These are phyloP conservation scores for Drosophila lacteicornis DNA, from an alignment of 1,140 invertebrate species.

Conservation along the genomic window DNA sequence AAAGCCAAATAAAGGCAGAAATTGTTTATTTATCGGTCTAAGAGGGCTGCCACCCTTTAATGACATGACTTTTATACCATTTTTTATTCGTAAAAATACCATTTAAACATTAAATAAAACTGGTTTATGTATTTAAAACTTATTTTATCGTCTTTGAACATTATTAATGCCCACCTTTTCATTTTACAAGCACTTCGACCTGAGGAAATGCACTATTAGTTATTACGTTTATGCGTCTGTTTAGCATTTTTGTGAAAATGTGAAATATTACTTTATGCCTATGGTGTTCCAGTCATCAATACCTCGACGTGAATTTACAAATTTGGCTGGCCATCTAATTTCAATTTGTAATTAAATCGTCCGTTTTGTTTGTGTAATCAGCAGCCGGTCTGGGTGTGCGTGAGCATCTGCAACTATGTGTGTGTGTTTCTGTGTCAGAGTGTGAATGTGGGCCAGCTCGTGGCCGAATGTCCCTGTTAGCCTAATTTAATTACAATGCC, in stretches of 20 bases:
- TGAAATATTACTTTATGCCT: background rate
- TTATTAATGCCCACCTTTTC: no score
- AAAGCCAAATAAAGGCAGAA: no score
- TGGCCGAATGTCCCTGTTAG: constrained; percentile 48
- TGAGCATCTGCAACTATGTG: background rate
- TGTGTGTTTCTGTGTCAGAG: background rate
- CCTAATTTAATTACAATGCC: constrained; percentile 76
- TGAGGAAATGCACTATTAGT: background rate
- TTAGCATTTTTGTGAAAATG: background rate
- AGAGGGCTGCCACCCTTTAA: no score
- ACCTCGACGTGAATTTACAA: constrained; percentile 7
- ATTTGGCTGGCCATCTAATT: constrained; percentile 41
- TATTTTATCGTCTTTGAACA: no score
- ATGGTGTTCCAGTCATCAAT: background rate
- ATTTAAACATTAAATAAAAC: no score
- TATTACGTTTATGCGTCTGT: background rate
- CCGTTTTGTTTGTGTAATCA: constrained; percentile 50
- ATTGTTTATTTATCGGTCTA: no score
- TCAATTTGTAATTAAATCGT: constrained; percentile 71
- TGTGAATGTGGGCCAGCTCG: constrained; percentile 8
- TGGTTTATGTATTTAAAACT: no score
- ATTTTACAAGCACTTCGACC: no score
- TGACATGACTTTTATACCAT: no score
- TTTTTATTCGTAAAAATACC: no score
- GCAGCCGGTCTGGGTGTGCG: background rate